Evolutionary conservation across 1,140 invertebrate genomes (phyloP).

Genomic region (Triops longicaudatus): DNA sequence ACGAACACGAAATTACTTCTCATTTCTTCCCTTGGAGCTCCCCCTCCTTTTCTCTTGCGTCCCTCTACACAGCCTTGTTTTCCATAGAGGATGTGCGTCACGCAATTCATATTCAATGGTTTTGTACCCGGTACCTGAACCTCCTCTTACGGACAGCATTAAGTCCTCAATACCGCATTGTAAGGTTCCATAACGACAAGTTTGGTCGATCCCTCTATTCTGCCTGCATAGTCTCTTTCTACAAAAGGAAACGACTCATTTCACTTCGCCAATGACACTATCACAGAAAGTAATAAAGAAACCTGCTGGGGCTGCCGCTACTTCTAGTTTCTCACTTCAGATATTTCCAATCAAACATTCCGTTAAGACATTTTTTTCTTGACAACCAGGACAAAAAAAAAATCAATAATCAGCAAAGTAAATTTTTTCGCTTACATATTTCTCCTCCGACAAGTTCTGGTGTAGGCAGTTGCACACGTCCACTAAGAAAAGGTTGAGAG

Average conservation of each 20-base stretch:
- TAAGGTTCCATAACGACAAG: neutral
- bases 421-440: no score
- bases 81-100: neutral
- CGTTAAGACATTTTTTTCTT: no score
- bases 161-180: conserved; percentile 1
- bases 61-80: neutral
- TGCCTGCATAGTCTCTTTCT: neutral
- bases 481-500: neutral
- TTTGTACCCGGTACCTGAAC: conserved; percentile 4
- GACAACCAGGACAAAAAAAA: no score
- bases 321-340: no score
- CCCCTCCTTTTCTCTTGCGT: neutral
- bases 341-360: no score
- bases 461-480: no score
- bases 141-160: neutral
- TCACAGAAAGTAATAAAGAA: neutral
- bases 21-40: neutral
- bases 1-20: conserved; percentile 7
- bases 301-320: neutral
- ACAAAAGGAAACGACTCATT: neutral
- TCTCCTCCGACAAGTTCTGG: no score
- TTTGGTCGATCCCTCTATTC: conserved; percentile 7
- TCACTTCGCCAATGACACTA: neutral
- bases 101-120: conserved; percentile 5
- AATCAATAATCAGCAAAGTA: no score